These are phyloP conservation scores for Drosophila formosana DNA, from an alignment of 2,888 invertebrate genomes.

Conservation along the genomic window DNA sequence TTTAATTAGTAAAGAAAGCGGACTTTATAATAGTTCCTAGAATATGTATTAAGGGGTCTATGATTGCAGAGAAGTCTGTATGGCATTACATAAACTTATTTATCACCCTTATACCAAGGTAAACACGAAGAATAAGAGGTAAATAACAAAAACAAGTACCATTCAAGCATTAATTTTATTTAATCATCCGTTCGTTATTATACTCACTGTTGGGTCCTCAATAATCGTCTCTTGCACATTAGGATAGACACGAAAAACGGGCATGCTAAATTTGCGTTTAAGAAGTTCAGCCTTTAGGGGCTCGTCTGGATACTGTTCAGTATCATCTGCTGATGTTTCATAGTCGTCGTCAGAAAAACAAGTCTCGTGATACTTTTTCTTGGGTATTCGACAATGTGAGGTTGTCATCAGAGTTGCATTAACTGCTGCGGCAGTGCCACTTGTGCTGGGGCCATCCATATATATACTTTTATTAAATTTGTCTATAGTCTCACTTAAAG, in stretches of 20 bases:
- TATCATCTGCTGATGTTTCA: constrained; percentile 85
- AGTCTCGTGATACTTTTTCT: constrained; percentile 87
- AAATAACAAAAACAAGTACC: no score
- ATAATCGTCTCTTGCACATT: constrained; percentile 77
- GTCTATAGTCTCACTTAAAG: constrained; percentile 83
- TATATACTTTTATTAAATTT: constrained; percentile 73
- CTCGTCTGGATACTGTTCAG: constrained; percentile 44
- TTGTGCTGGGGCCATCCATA: constrained; percentile 59
- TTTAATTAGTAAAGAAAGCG: no score
- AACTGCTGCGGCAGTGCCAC: constrained; percentile 57
- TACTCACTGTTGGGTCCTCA: constrained; percentile 86
- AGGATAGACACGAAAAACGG: constrained; percentile 83
- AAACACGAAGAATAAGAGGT: no score
- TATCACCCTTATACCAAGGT: no score
- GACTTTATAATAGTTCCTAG: no score
- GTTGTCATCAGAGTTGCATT: constrained; percentile 59
- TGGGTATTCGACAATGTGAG: constrained; percentile 83
- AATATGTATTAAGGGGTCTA: no score
- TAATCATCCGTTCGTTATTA: neutral
- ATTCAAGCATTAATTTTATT: no score
- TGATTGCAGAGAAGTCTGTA: no score
- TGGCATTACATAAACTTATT: no score
- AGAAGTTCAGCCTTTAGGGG: constrained; percentile 63
- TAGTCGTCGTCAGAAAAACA: constrained; percentile 88
- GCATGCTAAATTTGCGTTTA: constrained; percentile 83